Conservation (phyloP, 1,140 invertebrate genomes). For the Trichonephila inaurata region DNA sequence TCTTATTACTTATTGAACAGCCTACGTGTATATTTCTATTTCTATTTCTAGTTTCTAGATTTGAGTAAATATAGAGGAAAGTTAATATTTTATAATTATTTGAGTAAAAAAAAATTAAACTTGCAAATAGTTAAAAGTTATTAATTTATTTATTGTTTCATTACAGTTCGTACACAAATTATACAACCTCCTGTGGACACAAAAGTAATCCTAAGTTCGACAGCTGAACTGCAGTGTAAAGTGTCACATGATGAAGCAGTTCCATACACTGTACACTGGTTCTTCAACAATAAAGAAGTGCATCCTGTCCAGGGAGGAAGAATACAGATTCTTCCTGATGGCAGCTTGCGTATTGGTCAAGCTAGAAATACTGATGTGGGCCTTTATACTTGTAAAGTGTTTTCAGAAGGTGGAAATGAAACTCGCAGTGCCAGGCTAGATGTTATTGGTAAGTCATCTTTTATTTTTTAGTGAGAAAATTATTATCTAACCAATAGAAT, state of each 20-base stretch:
- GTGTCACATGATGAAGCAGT: slow-evolving; percentile 95
- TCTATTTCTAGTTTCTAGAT: too few relatives aligned
- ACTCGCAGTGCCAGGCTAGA: slow-evolving; percentile 90
- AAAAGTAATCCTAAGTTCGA: slow-evolving; percentile 92
- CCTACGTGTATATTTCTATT: too few relatives aligned
- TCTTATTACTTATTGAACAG: too few relatives aligned
- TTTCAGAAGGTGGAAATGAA: slow-evolving; percentile 94
- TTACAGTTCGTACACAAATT: slow-evolving; percentile 76
- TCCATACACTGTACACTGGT: slow-evolving; percentile 95
- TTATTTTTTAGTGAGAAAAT: neutral
- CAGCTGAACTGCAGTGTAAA: slow-evolving; percentile 94
- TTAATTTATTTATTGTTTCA: neutral
- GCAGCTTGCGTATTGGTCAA: slow-evolving; percentile 82
- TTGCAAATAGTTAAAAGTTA: neutral
- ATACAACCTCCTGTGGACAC: slow-evolving; percentile 76
- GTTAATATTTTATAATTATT: too few relatives aligned
- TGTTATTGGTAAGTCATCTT: slow-evolving; percentile 84
- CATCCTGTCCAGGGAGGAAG: slow-evolving; percentile 72
- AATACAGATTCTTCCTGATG: slow-evolving; percentile 80
- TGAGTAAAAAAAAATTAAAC: too few relatives aligned
- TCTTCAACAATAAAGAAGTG: slow-evolving; percentile 87
- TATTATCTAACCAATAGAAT: too few relatives aligned
- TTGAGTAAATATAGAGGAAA: too few relatives aligned
- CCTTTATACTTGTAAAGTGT: slow-evolving; percentile 85
- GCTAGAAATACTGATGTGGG: slow-evolving; percentile 83